Base-by-base conservation (phyloP, 2,113 vertebrate genomes). In the Scortum barcoo region DNA sequence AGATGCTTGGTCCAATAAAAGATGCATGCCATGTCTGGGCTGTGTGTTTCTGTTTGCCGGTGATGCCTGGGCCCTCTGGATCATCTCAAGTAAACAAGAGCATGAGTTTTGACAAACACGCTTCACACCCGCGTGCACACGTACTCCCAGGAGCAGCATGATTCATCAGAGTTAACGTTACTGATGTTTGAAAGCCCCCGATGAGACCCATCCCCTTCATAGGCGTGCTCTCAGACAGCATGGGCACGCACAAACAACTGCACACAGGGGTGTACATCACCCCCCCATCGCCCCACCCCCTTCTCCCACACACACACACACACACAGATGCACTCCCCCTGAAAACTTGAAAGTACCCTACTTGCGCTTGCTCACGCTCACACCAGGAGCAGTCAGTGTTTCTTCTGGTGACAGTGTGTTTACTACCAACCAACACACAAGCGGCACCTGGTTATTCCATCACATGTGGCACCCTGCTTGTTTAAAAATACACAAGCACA, bases 161-260 rank as follows among this genome's bases (percentile, higher is more conserved):
- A 92, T 90, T 93, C 90, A 93, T 92, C 91, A 82, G 77, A 83
- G 85, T 89, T 91, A 88, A 86, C 82, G 38, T 75, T 88, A 77
- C 88, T 89, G 91, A 91, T 84, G 86, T 90, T 86, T 86, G 90
- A 91, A 90, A 86, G 78, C 81, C 69, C 77, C 86, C 38, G 17
- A 85, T 72, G 88, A 91, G 89, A 88, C 84, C 65, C 58, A 70
- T 19, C 66, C 83, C 76, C 74, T 76, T 87, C 77, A 54, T 69
- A 83, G 83, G 79, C 77, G 51, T 13, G 53, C 66, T 71, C 71
- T 26, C 68, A 87, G 63, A 72, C 72, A 3, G 48, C 70, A 36
- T 57, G 44, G 50, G 28, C 75, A 28, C 44, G 36, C 33, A 71
- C 66, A 76, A 33, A 61, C 60, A 61, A 56, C 42, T 65, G 50